A percentile compares a stretch with the other conserved stretches of the same genome.
Evolutionary conservation across 2,113 vertebrate species (phyloP).

Genomic region (human (Homo sapiens)): DNA sequence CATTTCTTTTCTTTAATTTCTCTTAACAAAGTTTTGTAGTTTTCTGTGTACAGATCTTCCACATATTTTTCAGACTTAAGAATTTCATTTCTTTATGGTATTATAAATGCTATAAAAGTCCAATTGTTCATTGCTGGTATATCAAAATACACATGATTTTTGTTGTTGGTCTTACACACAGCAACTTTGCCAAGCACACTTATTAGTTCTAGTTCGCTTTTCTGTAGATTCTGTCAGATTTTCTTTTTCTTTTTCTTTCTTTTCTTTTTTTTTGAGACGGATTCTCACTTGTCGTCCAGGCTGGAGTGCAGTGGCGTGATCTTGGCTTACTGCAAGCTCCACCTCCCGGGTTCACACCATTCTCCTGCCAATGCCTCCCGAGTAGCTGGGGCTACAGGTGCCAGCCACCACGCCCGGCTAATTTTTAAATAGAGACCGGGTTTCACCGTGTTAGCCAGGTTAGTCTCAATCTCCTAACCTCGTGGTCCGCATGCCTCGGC

Average conservation of each 20-base stretch:
- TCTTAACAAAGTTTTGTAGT: not conserved
- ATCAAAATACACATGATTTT: not conserved
- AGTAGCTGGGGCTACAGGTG: no score
- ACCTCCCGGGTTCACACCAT: no score
- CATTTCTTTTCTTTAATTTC: not conserved
- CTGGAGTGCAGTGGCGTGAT: no score
- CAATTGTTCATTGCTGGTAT: not conserved
- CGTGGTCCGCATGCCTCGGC: no score
- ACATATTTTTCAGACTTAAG: not conserved
- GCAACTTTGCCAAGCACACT: not conserved
- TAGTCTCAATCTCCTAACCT: no score
- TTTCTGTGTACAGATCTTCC: not conserved
- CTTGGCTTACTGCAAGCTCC: no score
- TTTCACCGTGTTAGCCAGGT: no score
- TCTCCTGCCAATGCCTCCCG: no score
- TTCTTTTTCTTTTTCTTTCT: no score
- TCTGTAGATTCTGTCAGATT: not conserved
- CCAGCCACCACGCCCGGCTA: rapidly evolving
- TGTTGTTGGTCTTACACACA: not conserved
- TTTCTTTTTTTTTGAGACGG: no score
- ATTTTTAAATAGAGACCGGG: no score
- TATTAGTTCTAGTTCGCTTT: not conserved
- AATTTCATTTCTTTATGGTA: not conserved
- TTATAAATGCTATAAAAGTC: not conserved
- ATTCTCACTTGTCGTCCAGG: no score